Percentiles rank a stretch among this genome's conserved stretches.
Conservation (phyloP, 2,113 vertebrate genomes). For the Fregetta grallaria region DNA sequence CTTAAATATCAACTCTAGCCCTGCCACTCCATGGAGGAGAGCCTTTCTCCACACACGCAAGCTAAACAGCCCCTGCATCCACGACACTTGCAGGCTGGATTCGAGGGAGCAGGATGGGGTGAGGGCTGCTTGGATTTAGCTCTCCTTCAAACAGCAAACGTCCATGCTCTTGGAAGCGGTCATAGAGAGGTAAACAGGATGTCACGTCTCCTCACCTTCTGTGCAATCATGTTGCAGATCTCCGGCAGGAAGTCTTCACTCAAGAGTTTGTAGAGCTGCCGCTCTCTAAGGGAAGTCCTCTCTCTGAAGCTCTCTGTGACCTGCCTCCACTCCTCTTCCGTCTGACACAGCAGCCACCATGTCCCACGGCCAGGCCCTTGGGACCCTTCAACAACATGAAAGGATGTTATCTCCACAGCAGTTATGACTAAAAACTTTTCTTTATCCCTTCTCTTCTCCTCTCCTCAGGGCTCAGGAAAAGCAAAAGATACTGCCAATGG, state of each 20-base stretch:
- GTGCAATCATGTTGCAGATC: constrained; percentile 96
- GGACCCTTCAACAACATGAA: constrained; percentile 64
- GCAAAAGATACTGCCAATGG: neutral
- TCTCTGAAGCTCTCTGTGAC: constrained; percentile 94
- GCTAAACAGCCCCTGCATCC: neutral
- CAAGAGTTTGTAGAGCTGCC: constrained; percentile 93
- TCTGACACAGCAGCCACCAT: constrained; percentile 95
- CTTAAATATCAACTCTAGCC: neutral
- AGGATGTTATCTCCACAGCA: neutral
- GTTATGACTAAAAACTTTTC: neutral
- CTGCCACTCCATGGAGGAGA: neutral
- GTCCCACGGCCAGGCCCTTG: constrained; percentile 81
- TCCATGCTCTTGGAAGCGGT: neutral
- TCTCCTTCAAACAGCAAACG: neutral
- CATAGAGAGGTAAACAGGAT: constrained; percentile 55
- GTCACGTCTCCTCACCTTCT: constrained; percentile 83
- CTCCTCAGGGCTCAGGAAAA: neutral
- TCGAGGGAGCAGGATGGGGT: accelerated
- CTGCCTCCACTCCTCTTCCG: constrained; percentile 91
- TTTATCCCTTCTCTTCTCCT: neutral
- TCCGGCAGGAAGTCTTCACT: constrained; percentile 97
- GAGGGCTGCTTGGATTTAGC: neutral
- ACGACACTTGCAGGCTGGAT: neutral
- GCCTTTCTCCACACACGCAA: neutral
- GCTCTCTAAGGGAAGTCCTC: constrained; percentile 87